Evolutionary conservation across 2,113 vertebrate species (phyloP), one percentile per base, ranked within the genome.

Genomic region (Tamias sibiricus): DNA sequence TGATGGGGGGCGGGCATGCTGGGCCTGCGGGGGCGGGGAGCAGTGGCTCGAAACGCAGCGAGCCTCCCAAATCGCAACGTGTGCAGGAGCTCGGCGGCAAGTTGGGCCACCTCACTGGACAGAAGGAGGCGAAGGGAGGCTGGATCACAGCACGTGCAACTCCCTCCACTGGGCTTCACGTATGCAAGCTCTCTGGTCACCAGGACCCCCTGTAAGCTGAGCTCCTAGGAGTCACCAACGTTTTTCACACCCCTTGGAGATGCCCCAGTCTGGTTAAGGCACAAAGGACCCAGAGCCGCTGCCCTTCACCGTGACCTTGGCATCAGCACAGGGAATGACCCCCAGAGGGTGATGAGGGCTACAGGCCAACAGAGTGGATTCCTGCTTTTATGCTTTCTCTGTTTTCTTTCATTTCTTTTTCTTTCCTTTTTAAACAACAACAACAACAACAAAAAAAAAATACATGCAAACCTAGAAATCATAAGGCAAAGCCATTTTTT

Each of bases 51-150:
- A 59, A 26, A 20, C 1, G 9, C 0, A n/a, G 24, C 2, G 26
- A 0, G 7, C 1, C 26, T 22, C 14, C 47, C 54, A 2, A 24
- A 11, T 6, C 62, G 9, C 1, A 0, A 1, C 3, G 12, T 8
- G 19, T 59, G 17, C 17, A 3, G 28, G 40, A 69, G 32, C n/a
- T 11, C 1, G 28, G 1, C 0, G 6, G 12, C 20, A 7, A 57
- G 32, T 52, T 57, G 6, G 16, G n/a, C 35, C 19, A 4, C 16
- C 11, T 12, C 4, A 6, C 32, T 1, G 49, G 32, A 40, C 57
- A 32, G 52, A 37, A 20, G 47, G 13, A 80, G 22, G 32, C 44
- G 20, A 14, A 40, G 24, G 2, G 26, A 40, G 32, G 14, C 28
- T 68, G 20, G 72, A 64, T 77, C 54, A 1, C 6, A 17, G 54